Base-by-base conservation (phyloP, 2,113 vertebrate species). In the Tichodroma muraria region DNA sequence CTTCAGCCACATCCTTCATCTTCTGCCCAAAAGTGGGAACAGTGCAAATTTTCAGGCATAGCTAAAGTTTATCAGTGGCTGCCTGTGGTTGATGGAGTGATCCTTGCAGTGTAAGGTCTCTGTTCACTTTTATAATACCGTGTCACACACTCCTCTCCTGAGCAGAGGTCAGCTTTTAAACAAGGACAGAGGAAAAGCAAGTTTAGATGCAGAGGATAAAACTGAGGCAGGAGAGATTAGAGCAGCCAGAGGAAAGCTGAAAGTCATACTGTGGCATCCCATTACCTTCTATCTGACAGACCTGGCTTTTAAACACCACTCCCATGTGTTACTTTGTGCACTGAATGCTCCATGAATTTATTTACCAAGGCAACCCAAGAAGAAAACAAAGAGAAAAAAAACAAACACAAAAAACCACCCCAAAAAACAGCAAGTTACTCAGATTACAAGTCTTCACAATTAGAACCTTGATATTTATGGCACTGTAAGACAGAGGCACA, bases 401-500 rank as follows among this genome's bases (percentile, higher is more conserved):
- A n/a, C n/a, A n/a, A n/a, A n/a, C n/a, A n/a, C n/a, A n/a, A n/a
- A n/a, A n/a, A n/a, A n/a, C n/a, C n/a, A n/a, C n/a, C n/a, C n/a
- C n/a, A n/a, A n/a, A 72, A 42, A 17, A 15, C 11, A 70, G 88
- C 72, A 95, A 93, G 70, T 95, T 94, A 53, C 72, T 95, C 90
- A 69, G 69, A 94, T 96, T 93, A 95, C 88, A 96, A 82, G 75
- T 42, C 85, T 80, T 44, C 2, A 5, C 94, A 97, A 96, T 97
- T 95, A 96, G 91, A 97, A 93, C 73, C 69, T 56, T 79, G 76
- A 79, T 97, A 95, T 96, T 97, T 92, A 92, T 92, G 86, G 86
- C 65, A 75, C 44, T 79, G 65, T 83, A 93, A 94, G 85, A 95
- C 91, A 95, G 78, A 91, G 71, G 68, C 81, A 75, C 96, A 95